A percentile compares a stretch with the other conserved stretches of the same genome.
These are phyloP conservation scores for Drosophila mayaguana DNA, from an alignment of 2,888 invertebrate genomes.

Conservation along the genomic window DNA sequence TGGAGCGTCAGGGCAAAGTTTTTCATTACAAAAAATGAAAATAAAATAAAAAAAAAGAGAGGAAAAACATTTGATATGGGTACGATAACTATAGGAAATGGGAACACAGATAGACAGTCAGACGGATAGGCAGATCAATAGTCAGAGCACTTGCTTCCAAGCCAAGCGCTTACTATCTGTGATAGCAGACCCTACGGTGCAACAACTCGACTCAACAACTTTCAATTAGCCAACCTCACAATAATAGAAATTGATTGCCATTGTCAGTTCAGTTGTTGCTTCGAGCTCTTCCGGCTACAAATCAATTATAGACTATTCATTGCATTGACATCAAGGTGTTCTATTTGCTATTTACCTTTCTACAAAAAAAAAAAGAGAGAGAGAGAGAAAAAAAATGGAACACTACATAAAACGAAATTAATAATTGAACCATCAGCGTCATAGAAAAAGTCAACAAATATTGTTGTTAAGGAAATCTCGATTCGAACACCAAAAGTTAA, in stretches of 20 bases:
- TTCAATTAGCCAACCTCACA: conserved; percentile 66
- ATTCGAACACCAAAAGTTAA: conserved; percentile 62
- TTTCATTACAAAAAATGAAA: conserved; percentile 39
- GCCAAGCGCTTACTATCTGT: conserved; percentile 26
- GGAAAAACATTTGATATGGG: conserved; percentile 48
- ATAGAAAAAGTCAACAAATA: conserved; percentile 46
- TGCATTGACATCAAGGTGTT: conserved; percentile 1
- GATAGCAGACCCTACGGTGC: conserved; percentile 12
- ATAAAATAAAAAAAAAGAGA: conserved; percentile 10
- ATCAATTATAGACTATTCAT: conserved; percentile 63
- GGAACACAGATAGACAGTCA: conserved; percentile 9
- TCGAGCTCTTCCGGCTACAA: conserved; percentile 53
- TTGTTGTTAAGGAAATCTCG: conserved; percentile 37
- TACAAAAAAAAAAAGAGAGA: conserved; percentile 3
- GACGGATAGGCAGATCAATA: conserved; percentile 4
- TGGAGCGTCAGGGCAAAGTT: conserved; percentile 50
- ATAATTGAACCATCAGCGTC: conserved; percentile 38
- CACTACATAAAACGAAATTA: conserved; percentile 25
- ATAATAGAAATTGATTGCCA: conserved; percentile 78
- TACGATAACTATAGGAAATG: conserved; percentile 49
- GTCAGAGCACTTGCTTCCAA: conserved; percentile 9
- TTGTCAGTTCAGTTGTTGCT: conserved; percentile 61
- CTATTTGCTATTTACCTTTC: conserved; percentile 34
- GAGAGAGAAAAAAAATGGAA: neutral
- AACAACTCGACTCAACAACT: conserved; percentile 54